These are phyloP conservation scores for Macrobrachium nipponense DNA, from an alignment of 1,140 invertebrate genomes.

Conservation along the genomic window DNA sequence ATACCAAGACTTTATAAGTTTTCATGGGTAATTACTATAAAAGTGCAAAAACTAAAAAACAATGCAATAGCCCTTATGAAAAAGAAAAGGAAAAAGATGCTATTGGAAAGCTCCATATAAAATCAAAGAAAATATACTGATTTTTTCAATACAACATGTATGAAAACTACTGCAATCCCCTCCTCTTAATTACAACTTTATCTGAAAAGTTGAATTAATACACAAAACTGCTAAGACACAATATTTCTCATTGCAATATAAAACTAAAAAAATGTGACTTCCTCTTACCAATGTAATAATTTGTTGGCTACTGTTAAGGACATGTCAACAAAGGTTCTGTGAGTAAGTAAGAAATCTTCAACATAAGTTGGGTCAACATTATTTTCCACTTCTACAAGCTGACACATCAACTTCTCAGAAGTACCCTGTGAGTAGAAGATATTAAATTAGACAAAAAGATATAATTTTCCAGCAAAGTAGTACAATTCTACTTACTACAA, in stretches of 20 bases:
- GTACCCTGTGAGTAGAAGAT: constrained; percentile 76
- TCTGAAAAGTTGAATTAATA: too few species aligned
- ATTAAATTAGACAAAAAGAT: background rate
- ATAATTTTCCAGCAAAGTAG: background rate
- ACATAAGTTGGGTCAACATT: constrained; percentile 96
- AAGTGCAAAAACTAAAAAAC: background rate
- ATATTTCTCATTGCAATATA: background rate
- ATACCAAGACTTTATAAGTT: background rate
- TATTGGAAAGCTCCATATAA: background rate
- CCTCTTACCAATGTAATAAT: constrained; percentile 83
- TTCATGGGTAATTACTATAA: too few species aligned
- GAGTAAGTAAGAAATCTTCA: constrained; percentile 98
- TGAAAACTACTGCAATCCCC: too few species aligned
- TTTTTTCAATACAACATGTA: too few species aligned
- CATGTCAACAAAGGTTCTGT: constrained; percentile 92
- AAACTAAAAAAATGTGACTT: background rate
- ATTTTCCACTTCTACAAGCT: constrained; percentile 94
- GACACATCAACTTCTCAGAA: constrained; percentile 88
- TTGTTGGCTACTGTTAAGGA: constrained; percentile 87
- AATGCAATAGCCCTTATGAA: too few species aligned
- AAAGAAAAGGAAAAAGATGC: too few species aligned
- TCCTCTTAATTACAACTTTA: too few species aligned
- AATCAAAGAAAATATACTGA: background rate
- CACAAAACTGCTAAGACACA: too few species aligned
- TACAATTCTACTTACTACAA: background rate